Base-by-base conservation (phyloP, 2,888 invertebrate genomes). In the Volucella zonaria region DNA sequence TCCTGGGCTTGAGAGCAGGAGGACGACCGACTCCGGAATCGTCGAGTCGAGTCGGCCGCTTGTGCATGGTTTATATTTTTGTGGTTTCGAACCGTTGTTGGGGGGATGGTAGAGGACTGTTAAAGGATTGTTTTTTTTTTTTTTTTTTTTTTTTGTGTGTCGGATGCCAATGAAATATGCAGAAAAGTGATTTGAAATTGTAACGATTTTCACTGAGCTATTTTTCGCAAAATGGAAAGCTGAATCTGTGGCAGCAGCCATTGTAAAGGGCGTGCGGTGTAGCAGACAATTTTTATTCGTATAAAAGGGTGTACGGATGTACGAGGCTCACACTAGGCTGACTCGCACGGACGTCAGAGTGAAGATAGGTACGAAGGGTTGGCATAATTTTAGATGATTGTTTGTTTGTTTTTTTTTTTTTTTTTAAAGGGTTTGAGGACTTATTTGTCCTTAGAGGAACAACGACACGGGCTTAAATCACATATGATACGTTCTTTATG, bases 131-230 rank as follows among this genome's bases (percentile, higher is more conserved):
- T 31, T 31, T 6, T 31, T 8, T 12, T 62, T 71, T 31, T 1
- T 4, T 43, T 47, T 58, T 31, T 8, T 12, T 62, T 71, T 31
- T 1, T 4, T 43, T 47, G 51, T 18, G n/a, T 78, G 49, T 52
- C 79, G 75, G 75, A 80, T 68, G 56, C 38, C 68, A 68, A 68
- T 80, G 80, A 80, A 80, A 80, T 74, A 67, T 68, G 61, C 47
- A 74, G 64, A 64, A 62, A 64, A 78, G 61, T 68, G 67, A 71
- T 81, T 71, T 43, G 64, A 64, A 58, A 71, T 76, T 67, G 82
- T 78, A 68, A 68, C 78, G 49, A 67, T 73, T 73, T 73, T 61
- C 43, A 51, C 51, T 61, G 71, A 59, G 59, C 47, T 68, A 77
- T 73, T 67, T 73, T 47, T 71, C 43, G 11, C 0, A 64, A 15